Conservation (phyloP, 2,113 vertebrate genomes). For the Calyptommatus sinebrachiatus region DNA sequence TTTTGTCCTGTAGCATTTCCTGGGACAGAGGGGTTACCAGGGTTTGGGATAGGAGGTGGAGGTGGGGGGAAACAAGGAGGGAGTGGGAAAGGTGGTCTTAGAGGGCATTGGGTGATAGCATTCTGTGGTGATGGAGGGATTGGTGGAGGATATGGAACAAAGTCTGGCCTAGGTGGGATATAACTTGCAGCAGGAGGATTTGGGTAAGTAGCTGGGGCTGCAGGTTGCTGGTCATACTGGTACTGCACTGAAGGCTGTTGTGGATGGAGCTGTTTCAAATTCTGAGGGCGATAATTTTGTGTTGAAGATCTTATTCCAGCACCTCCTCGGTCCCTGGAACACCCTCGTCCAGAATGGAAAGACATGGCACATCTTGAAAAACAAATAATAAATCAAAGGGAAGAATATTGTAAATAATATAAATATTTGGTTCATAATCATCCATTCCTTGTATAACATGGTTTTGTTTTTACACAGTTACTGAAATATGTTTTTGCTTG, state of each 20-base stretch:
- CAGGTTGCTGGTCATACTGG: conserved; percentile 81
- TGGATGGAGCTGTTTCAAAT: conserved; percentile 78
- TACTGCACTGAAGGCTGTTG: conserved; percentile 80
- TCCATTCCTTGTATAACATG: too few relatives aligned
- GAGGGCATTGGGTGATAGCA: conserved; percentile 78
- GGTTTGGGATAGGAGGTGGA: conserved; percentile 79
- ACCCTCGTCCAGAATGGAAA: conserved; percentile 85
- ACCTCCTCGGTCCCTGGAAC: conserved; percentile 78
- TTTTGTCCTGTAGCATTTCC: conserved; percentile 74
- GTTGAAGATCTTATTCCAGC: conserved; percentile 75
- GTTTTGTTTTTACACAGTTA: too few relatives aligned
- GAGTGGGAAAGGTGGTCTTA: conserved; percentile 83
- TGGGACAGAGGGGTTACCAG: conserved; percentile 65
- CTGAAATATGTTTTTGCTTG: too few relatives aligned
- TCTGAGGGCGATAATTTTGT: conserved; percentile 80
- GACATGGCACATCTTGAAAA: conserved; percentile 79
- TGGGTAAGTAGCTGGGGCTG: conserved; percentile 75
- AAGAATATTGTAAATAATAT: neutral
- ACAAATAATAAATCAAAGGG: conserved; percentile 16
- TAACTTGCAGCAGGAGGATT: conserved; percentile 74
- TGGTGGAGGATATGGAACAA: conserved; percentile 86
- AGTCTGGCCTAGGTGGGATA: conserved; percentile 83
- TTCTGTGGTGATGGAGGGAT: conserved; percentile 74
- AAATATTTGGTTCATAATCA: too few relatives aligned
- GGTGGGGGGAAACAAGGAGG: conserved; percentile 85